Evolutionary conservation across 2,888 invertebrate species (phyloP), one percentile per base, ranked within the genome.

Genomic region (Apotomis turbidana): DNA sequence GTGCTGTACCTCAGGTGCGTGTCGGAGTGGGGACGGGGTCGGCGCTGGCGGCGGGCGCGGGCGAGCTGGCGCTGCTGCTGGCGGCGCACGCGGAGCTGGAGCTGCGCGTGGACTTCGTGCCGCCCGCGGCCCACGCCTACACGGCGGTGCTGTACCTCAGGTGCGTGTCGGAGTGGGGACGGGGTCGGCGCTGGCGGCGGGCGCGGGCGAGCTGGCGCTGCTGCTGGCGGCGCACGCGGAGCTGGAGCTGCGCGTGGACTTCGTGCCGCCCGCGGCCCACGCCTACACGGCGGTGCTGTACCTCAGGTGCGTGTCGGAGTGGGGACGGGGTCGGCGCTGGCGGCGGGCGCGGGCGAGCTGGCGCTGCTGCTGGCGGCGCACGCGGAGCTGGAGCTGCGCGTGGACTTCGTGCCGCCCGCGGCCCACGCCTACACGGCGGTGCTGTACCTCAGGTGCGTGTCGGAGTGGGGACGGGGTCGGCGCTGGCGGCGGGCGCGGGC

Each of bases 171-270:
- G 15, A 15, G 15, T 15, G 15, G 15, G 15, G 15, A 15, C 15
- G 15, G 15, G 49, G 62, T 73, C 12, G 68, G 70, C 71, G 75
- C 9, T 74, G 71, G 74, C 75, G 74, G 67, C 41, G 75, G 73
- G 72, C 76, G 70, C 44, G 61, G 68, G 61, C 52, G 66, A 67
- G 57, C 62, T 44, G 55, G 68, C 78, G 78, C 83, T 90, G 80
- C 81, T 95, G 75, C 88, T 97, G 80, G 89, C 90, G 77, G 95
- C 96, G 15, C 94, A 92, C 66, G 94, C 94, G 13, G 90, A 91
- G 80, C 79, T 92, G 46, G 93, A 93, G 71, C 80, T 95, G 5
- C 83, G 83, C 67, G 79, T 95, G 5, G 90, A 86, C 38, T 95
- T 95, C 84, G 80, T 86, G 76, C 94, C 94, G 27, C 78, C 82